Base-by-base conservation (phyloP, 2,113 vertebrate species). In the Elgaria multicarinata region DNA sequence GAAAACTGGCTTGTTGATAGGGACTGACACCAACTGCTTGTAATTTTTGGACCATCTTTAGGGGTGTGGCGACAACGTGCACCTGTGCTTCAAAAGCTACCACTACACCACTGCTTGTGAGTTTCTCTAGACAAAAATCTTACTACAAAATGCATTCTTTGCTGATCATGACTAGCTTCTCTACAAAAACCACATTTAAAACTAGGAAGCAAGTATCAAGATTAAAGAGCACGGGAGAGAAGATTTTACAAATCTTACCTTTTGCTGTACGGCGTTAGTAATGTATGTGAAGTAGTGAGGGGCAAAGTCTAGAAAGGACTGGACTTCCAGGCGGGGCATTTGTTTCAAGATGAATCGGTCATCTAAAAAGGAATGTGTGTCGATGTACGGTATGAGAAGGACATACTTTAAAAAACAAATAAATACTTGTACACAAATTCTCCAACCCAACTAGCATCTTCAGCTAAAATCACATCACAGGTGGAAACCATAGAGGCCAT, bases 271-370 rank as follows among this genome's bases (percentile, higher is more conserved):
- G 26, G 99, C 98, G 90, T 99, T 99, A 31, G 96, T 99, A 92
- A 99, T 99, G 94, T 99, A 99, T 91, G 94, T 99, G 97, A 99
- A 99, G 96, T 99, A 99, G 91, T 99, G 98, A 0, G 99, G 99
- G 2, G 99, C 99, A 76, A 99, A 99, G 96, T 99, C 99, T 3
- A 99, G 97, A 96, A 99, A 99, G 1, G 99, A 99, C 97, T 99
- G 99, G 71, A 99, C 99, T 97, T 99, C 99, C 90, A 99, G 96
- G 83, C 99, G 96, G 92, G 99, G 99, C 99, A 99, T 99, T 96
- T 99, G 99, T 95, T 99, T 99, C 96, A 99, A 96, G 96, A 99
- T 99, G 96, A 99, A 99, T 74, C 99, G 97, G 90, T 99, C 98
- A 95, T 99, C 99, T 98, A 96, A 95, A 86, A 90, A 95, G 85